Base-by-base conservation (phyloP, 2,797 vertebrate species). In the Cirrhinus molitorella region DNA sequence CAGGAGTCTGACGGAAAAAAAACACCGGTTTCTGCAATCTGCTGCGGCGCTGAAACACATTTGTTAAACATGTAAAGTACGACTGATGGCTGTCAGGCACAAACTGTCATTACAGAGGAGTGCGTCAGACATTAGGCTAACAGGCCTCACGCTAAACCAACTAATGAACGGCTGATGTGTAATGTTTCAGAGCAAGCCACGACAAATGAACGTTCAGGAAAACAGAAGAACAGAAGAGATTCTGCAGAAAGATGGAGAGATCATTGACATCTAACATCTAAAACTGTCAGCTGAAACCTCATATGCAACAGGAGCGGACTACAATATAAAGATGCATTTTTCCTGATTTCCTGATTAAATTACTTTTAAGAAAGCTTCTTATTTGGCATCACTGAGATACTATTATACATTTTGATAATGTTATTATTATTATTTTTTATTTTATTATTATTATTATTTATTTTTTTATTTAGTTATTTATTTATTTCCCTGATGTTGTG, bases 51-150 rank as follows among this genome's bases (percentile, higher is more conserved):
- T 12, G 59, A 63, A 74, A 70, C 40, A 23, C 67, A 45, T 68
- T 43, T 43, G 37, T 70, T 70, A 81, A 81, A 77, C 55, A 71
- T 34, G 79, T 73, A 68, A 45, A 49, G 28, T 3, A 9, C 6
- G 37, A 25, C 25, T 34, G 45, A 40, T 55, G 11, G 43, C 59
- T 68, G 37, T 57, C 71, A 16, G 76, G 70, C 51, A 16, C 53
- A 45, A 76, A 10, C 3, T 34, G 37, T 83, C 72, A 83, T 85
- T 85, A 80, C 40, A 59, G 34, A 65, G 37, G 21, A 51, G n/a
- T n/a, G 83, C 25, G 49, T 59, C 65, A 28, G 72, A 28, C 79
- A 80, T 80, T 66, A 72, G 70, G 77, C 70, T 85, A 80, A 80
- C 37, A 6, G 5, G 37, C 37, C 37, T 6, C 3, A 5, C 37